Evolutionary conservation across 1,140 invertebrate species (phyloP).

Genomic region (Euwallacea fornicatus): DNA sequence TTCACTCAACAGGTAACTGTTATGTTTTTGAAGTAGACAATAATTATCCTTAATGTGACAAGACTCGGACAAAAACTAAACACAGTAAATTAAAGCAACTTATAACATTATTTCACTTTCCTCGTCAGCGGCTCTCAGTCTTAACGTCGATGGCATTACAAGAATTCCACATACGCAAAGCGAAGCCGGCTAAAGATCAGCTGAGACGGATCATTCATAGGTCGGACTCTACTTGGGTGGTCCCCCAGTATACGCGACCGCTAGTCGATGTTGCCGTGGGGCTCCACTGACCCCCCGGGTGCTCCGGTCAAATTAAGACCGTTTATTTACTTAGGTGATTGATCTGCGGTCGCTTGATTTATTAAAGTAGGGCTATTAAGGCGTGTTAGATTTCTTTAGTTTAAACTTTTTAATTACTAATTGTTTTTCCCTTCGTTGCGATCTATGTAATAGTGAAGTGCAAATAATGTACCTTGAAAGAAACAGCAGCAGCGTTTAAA

Average conservation of each 20-base stretch:
- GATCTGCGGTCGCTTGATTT: slow-evolving; percentile 25
- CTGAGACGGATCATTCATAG: slow-evolving; percentile 27
- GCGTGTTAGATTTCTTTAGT: slow-evolving; percentile 16
- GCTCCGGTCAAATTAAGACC: slow-evolving; percentile 25
- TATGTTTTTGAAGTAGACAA: too few species aligned
- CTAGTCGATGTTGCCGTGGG: slow-evolving; percentile 17
- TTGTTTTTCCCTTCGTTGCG: not conserved
- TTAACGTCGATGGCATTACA: not conserved
- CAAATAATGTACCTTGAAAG: not conserved
- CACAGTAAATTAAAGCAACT: too few species aligned
- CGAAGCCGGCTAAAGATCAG: slow-evolving; percentile 12
- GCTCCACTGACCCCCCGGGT: slow-evolving; percentile 21
- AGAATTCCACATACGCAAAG: slow-evolving; percentile 20
- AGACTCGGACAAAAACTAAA: too few species aligned
- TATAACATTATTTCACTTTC: too few species aligned
- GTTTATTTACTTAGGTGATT: slow-evolving; percentile 31
- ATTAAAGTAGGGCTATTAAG: slow-evolving; percentile 22
- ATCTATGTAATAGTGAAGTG: not conserved
- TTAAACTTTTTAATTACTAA: not conserved
- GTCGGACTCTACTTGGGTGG: slow-evolving; percentile 20
- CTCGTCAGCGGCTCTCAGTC: not conserved
- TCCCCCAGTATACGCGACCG: slow-evolving; percentile 15
- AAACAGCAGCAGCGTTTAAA: too few species aligned
- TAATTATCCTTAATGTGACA: too few species aligned
- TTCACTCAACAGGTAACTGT: too few species aligned